Evolutionary conservation across 1,140 invertebrate species (phyloP), one percentile per base, ranked within the genome.

Genomic region (Tyrophagus putrescentiae): DNA sequence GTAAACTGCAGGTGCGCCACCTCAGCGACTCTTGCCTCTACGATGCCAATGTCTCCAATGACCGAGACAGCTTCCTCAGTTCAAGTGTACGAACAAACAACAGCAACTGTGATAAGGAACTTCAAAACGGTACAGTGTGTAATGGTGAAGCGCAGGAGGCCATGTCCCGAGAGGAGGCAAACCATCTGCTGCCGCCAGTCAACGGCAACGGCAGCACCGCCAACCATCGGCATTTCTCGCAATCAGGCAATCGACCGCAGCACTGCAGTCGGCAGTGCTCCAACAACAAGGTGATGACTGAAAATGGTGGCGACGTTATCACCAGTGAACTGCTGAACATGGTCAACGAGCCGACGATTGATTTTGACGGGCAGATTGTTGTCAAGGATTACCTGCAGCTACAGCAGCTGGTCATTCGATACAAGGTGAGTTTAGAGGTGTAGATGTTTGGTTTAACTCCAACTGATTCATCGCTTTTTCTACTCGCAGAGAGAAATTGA

Each of bases 311-410:
- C 18, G 18, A 42, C 6, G 6, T 5, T 42, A 42, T 21, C 25
- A 21, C 18, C 25, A 42, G 25, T 42, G 41, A 23, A 42, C 25
- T 23, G 25, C 25, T 23, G 25, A 42, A 42, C 18, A 42, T 5
- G 41, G 25, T 42, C 18, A 42, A 3, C 1, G 25, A 42, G 18
- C 6, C 41, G 3, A 3, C 41, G 25, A 42, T 52, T 27, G 28
- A 54, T 54, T 34, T 54, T 54, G 52, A 54, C 27, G 52, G 52
- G 18, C 52, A 54, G 27, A 54, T 54, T 31, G 25, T 54, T 32
- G 52, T 13, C 6, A 54, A 54, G 9, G n/a, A 13, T 3, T 25
- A 27, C n/a, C 13, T 54, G 25, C 52, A 54, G 4, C 4, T 33
- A n/a, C 27, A 54, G 4, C 52, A 54, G 39, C n/a, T 54, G 27